Conservation (phyloP, 2,113 vertebrate genomes). For the Poicephalus gulielmi region DNA sequence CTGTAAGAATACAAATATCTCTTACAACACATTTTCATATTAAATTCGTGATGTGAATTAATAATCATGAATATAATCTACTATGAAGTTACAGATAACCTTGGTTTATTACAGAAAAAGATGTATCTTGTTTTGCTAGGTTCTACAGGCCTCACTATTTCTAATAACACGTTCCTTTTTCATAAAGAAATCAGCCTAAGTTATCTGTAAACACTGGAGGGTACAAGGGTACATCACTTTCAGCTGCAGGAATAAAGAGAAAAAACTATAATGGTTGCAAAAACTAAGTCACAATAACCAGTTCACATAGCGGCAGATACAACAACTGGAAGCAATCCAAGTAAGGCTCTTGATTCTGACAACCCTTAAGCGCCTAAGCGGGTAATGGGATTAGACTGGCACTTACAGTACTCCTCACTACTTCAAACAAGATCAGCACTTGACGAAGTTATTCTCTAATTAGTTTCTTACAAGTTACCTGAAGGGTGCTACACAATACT, state of each 20-base stretch:
- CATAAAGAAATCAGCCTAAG: background rate
- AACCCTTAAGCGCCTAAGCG: background rate
- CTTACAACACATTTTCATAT: background rate
- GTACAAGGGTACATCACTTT: background rate
- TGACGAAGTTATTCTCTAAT: background rate
- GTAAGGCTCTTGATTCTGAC: background rate
- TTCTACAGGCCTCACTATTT: background rate
- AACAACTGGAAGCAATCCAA: background rate
- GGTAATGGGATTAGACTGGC: background rate
- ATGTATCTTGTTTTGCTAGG: background rate
- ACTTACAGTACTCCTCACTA: background rate
- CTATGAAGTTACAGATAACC: background rate
- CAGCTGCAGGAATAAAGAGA: background rate
- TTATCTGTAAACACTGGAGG: background rate
- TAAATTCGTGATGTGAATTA: background rate
- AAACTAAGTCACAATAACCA: background rate
- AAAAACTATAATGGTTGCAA: background rate
- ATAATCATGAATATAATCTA: background rate
- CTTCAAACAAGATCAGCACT: background rate
- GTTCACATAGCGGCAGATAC: background rate
- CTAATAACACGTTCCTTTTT: background rate
- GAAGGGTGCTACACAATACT: background rate
- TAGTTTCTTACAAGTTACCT: background rate
- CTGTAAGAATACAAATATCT: slow-evolving; percentile 67
- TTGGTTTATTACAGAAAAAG: background rate